Evolutionary conservation across 2,888 invertebrate species (phyloP), one percentile per base, ranked within the genome.

Genomic region (Rhaphigaster nebulosa): DNA sequence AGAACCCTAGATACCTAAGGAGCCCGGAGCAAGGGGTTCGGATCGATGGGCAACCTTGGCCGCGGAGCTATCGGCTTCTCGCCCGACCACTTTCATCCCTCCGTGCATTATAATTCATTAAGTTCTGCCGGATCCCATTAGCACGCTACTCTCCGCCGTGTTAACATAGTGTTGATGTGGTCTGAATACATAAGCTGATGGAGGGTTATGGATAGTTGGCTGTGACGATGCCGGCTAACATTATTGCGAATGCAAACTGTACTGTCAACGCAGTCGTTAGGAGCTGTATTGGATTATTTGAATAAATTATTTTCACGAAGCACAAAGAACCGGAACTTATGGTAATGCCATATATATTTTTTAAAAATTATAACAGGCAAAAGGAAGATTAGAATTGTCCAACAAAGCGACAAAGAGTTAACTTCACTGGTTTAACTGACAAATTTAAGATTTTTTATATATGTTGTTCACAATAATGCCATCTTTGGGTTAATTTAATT

Each of bases 151-250:
- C 70, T 6, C 20, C 8, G 34, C 70, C 70, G 8, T 76, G 70
- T 76, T 76, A 76, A 76, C 70, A 76, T 76, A 76, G 38, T 76
- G 20, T 76, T 76, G 18, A 76, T 76, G 70, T 76, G 70, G 70
- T 38, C 38, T 38, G 70, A 76, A 76, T 76, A 38, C 38, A 20
- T 76, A 76, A 76, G 8, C 70, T 38, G 38, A 76, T 76, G 38
- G 70, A 76, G 70, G 20, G 70, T 76, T 76, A 76, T 76, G 70
- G 34, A 76, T 76, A 38, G 70, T 76, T 38, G 38, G 18, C 34
- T 76, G 34, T 15, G 34, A 23, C 6, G 15, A 20, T 38, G 12
- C 1, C 70, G 38, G 23, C 34, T 76, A 20, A 76, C 18, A 29
- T 29, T 65, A 65, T 65, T 4, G 65, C 29, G 18, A 29, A 65